Evolutionary conservation across 2,113 vertebrate species (phyloP), one percentile per base, ranked within the genome.

Genomic region (Platycercus adscitus): DNA sequence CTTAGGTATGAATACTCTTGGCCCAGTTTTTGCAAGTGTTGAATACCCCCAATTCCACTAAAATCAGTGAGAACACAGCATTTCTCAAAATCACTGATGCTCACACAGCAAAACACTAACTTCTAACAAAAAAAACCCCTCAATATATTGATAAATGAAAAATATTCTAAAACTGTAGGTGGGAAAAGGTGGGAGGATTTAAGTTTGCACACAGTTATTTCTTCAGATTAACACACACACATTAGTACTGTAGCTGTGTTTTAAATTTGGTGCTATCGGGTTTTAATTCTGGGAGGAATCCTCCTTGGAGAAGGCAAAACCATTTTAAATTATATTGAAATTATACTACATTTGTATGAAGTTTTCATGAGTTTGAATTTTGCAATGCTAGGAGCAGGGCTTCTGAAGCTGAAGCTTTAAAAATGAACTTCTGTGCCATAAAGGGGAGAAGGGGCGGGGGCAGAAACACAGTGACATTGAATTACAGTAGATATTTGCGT

Each of bases 401-500:
- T 97, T 96, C 97, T 76, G 93, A 97, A 96, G 97, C 94, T 58
- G 97, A 91, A 89, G 96, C 91, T 91, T 91, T 82, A 92, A 92
- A 95, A 97, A 73, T 85, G 85, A 94, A 96, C 80, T 92, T 91
- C 72, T 66, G 96, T 96, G 97, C 97, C 96, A 94, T 93, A 69
- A 83, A 92, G 23, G 78, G 87, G 81, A 72, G 91, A 25, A 86
- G 72, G 71, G 65, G 58, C 52, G 91, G 89, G 94, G 86, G 72
- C 70, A 89, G 65, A 95, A 86, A 97, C 97, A 98, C 98, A 98
- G 98, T 98, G 98, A 97, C 97, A 87, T 10, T 9, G 96, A 89
- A 72, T 98, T 98, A 99, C 98, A 99, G 99, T 97, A 99, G 98
- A 97, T 99, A 99, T 99, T 99, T 99, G 98, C 98, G 99, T 78